Evolutionary conservation across 2,888 invertebrate genomes (phyloP).

Genomic region (Rotaria socialis): DNA sequence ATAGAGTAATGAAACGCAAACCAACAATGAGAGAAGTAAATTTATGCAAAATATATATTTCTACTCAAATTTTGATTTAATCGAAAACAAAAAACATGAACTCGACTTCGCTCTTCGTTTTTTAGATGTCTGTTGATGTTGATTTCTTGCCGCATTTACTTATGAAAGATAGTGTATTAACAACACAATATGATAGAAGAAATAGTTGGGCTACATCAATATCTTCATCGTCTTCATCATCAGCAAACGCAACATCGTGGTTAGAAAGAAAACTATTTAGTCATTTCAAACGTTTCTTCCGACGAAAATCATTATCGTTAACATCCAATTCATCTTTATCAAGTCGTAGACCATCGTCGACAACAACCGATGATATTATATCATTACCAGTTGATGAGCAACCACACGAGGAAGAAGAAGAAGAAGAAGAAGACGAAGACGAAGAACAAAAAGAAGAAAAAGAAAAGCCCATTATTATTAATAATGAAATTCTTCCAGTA

Average conservation of each 20-base stretch:
- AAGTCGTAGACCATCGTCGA: background rate
- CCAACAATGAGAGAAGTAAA: background rate
- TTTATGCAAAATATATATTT: constrained; percentile 7
- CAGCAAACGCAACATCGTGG: background rate
- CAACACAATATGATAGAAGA: background rate
- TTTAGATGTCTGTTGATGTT: background rate
- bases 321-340: background rate
- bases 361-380: background rate
- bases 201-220: background rate
- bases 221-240: background rate
- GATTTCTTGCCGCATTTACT: background rate
- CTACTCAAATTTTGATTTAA: background rate
- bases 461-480: background rate
- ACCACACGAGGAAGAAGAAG: background rate
- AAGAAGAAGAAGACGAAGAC: background rate
- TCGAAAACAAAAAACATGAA: background rate
- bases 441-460: no score
- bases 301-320: background rate
- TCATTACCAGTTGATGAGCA: background rate
- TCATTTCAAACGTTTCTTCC: constrained; percentile 7
- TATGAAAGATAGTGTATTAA: background rate
- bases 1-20: background rate
- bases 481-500: background rate
- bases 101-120: no score
- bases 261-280: background rate